Evolutionary conservation across 1,140 invertebrate species (phyloP).

Genomic region (Sycobia sp.): DNA sequence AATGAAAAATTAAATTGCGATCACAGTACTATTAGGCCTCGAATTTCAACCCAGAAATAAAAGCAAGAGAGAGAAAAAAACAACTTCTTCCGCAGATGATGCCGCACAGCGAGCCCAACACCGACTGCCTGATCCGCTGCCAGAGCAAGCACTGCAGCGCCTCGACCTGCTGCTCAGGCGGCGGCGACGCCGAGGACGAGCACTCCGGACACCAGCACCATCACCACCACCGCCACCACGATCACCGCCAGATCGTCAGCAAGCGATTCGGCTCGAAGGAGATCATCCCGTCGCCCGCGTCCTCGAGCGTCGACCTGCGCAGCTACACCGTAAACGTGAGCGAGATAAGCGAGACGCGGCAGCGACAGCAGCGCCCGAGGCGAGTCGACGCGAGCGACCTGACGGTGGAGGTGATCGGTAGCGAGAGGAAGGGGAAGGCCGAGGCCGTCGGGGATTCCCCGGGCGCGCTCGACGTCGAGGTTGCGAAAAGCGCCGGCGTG

Average conservation of each 20-base stretch:
- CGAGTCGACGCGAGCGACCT: not conserved
- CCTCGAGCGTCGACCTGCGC: constrained; percentile 38
- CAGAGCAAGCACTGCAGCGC: constrained; percentile 48
- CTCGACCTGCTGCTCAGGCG: constrained; percentile 53
- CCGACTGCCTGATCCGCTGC: constrained; percentile 52
- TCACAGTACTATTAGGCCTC: too few relatives aligned
- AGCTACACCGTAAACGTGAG: constrained; percentile 35
- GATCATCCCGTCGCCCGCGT: constrained; percentile 35
- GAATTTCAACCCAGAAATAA: too few relatives aligned
- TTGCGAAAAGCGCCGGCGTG: constrained; percentile 5
- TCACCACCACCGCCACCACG: too few relatives aligned
- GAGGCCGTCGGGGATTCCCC: too few relatives aligned
- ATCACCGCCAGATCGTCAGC: constrained; percentile 22
- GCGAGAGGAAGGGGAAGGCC: too few relatives aligned
- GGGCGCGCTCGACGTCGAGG: constrained; percentile 6
- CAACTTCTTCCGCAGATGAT: constrained; percentile 41
- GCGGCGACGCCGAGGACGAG: constrained; percentile 37
- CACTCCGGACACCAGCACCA: too few relatives aligned
- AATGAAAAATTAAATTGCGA: too few relatives aligned
- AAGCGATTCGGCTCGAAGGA: constrained; percentile 43
- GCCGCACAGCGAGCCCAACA: constrained; percentile 38
- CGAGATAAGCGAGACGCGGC: constrained; percentile 19
- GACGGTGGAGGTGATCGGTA: not conserved
- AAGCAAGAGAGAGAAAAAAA: too few relatives aligned
- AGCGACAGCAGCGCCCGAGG: not conserved